These are phyloP conservation scores for Resseliella maxima DNA, from an alignment of 2,888 invertebrate genomes.

Conservation along the genomic window DNA sequence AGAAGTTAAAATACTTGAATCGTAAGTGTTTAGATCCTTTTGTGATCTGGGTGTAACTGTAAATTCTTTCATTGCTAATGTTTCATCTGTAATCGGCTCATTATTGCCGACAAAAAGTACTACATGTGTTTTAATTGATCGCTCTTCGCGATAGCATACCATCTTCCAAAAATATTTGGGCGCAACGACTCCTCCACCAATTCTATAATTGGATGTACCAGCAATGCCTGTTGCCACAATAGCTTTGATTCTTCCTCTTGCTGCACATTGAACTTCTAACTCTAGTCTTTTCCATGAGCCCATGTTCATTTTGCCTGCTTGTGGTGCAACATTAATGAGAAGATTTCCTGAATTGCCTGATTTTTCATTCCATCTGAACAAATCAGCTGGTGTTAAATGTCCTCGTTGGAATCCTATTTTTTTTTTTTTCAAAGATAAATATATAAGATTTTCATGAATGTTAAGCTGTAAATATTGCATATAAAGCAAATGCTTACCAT, in stretches of 20 bases:
- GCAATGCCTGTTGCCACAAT: slow-evolving; percentile 47
- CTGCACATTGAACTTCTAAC: background rate
- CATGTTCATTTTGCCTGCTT: background rate
- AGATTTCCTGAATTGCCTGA: background rate
- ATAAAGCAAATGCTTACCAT: background rate
- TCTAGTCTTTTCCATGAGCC: background rate
- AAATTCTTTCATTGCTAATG: background rate
- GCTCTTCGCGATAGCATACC: background rate
- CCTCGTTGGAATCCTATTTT: slow-evolving; percentile 17
- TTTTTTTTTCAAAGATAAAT: too few relatives aligned
- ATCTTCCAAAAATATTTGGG: slow-evolving; percentile 51
- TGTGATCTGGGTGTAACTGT: slow-evolving; percentile 19
- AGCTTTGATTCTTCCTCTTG: background rate
- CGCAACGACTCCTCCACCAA: background rate
- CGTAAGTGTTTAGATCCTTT: background rate
- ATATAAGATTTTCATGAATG: background rate
- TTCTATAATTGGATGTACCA: background rate
- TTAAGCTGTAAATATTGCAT: background rate
- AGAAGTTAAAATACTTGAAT: background rate
- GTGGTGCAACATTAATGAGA: slow-evolving; percentile 49
- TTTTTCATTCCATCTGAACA: background rate
- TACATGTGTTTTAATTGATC: background rate
- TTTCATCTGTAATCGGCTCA: background rate
- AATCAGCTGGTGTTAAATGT: slow-evolving; percentile 21
- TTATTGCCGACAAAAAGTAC: background rate